Evolutionary conservation across 2,888 invertebrate species (phyloP).

Genomic region (Cecidostiba fungosa): DNA sequence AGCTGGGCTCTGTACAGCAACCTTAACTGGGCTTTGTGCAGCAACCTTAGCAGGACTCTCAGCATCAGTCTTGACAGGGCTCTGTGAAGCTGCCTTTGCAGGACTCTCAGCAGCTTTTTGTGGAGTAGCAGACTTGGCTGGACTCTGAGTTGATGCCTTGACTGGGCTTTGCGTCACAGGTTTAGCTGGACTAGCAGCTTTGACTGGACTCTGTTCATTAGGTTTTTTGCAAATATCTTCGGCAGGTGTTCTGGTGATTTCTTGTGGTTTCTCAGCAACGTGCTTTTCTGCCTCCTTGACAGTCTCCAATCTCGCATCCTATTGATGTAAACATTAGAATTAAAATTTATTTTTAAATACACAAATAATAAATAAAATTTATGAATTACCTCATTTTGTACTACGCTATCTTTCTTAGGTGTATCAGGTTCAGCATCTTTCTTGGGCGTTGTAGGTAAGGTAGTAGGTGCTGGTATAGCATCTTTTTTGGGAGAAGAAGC

Average conservation of each 20-base stretch:
- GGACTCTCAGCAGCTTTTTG: conserved; percentile 33
- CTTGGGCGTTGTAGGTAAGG: background rate
- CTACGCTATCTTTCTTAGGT: conserved; percentile 49
- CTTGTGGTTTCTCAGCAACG: conserved; percentile 56
- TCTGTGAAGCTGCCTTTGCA: conserved; percentile 17
- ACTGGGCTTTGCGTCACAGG: conserved; percentile 25
- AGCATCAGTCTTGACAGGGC: conserved; percentile 12
- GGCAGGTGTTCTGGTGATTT: conserved; percentile 40
- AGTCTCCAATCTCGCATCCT: conserved; percentile 41
- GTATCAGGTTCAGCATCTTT: conserved; percentile 4
- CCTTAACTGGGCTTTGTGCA: conserved; percentile 36
- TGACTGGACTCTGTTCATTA: conserved; percentile 48
- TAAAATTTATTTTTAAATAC: background rate
- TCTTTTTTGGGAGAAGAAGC: conserved; percentile 8
- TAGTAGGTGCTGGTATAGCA: background rate
- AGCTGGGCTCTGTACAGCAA: conserved; percentile 33
- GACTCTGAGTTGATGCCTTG: conserved; percentile 43
- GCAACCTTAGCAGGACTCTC: conserved; percentile 29
- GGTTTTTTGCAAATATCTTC: conserved; percentile 50
- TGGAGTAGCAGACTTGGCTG: background rate
- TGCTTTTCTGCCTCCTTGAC: conserved; percentile 57
- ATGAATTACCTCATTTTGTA: conserved; percentile 54
- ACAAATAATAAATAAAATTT: background rate
- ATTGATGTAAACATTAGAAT: conserved; percentile 24
- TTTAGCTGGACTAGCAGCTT: conserved; percentile 26